Conservation (phyloP, 2,797 vertebrate genomes). For the Glossophaga mutica region DNA sequence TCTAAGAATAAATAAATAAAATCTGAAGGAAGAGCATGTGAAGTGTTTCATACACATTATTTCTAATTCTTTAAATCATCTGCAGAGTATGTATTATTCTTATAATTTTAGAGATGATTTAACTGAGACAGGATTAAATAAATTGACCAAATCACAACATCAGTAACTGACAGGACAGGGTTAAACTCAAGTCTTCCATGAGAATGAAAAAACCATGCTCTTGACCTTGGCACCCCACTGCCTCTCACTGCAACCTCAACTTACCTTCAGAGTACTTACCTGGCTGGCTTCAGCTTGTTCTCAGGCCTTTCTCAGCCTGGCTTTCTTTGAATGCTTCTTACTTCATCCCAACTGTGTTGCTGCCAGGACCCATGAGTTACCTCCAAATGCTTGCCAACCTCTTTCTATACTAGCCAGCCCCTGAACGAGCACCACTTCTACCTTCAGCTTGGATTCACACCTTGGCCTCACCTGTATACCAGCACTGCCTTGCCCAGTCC, state of each 20-base stretch:
- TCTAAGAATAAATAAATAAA: too few species aligned
- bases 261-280: neutral
- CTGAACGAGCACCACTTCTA: neutral
- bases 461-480: neutral
- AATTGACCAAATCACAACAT: neutral
- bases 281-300: neutral
- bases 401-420: neutral
- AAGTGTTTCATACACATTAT: neutral
- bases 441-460: neutral
- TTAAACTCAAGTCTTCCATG: neutral
- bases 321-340: neutral
- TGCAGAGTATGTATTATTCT: neutral
- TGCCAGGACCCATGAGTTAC: neutral
- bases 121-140: neutral
- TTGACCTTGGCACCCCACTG: neutral
- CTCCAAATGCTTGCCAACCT: neutral
- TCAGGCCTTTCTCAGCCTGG: neutral
- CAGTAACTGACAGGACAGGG: neutral
- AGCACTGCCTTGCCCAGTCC: neutral
- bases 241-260: neutral
- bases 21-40: neutral
- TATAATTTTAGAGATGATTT: conserved; percentile 18
- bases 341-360: neutral
- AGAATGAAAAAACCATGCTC: neutral
- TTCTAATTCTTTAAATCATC: conserved; percentile 10